Evolutionary conservation across 2,113 vertebrate genomes (phyloP), one percentile per base, ranked within the genome.

Genomic region (Pseudonaja textilis): DNA sequence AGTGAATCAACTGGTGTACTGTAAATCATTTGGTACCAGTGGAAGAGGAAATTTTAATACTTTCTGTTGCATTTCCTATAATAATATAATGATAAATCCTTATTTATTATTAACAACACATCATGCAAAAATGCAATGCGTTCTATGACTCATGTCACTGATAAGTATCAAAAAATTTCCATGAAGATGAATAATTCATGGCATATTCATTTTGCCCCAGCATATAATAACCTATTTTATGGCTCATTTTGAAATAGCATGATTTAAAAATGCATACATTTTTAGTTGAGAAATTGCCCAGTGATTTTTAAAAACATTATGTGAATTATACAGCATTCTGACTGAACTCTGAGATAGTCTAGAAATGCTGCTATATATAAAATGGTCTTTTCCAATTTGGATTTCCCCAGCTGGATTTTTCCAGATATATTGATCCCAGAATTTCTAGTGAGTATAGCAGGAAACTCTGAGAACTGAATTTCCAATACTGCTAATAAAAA

Each of bases 41-140:
- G 88, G 93, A 96, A 95, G 94, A 96, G 94, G 92, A 96, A 96
- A 92, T 97, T 97, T 97, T 97, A 97, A 97, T 97, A 97, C 95
- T 96, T 92, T 92, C 96, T 95, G 95, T 97, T 97, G 92, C 86
- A 88, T 92, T 94, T 95, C 81, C 95, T 96, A 93, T 88, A 92
- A 96, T 95, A 96, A 96, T 97, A 96, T 96, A 91, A 89, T 93
- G 95, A 97, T 96, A 97, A 97, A 96, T 96, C 92, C 93, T 93
- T 96, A 97, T 98, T 92, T 91, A 98, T 98, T 98, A 98, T 98
- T 98, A 97, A 98, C 91, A 96, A 96, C 94, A 74, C 93, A 94
- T 95, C 94, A 94, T 91, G 90, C 95, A 96, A 96, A 97, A 96
- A 97, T 97, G 96, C 95, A 94, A 94, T 93, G 90, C 92, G 3